phyloP scores from a whole-genome alignment of 2,113 vertebrate genomes.

The Labeo rohita region DNA sequence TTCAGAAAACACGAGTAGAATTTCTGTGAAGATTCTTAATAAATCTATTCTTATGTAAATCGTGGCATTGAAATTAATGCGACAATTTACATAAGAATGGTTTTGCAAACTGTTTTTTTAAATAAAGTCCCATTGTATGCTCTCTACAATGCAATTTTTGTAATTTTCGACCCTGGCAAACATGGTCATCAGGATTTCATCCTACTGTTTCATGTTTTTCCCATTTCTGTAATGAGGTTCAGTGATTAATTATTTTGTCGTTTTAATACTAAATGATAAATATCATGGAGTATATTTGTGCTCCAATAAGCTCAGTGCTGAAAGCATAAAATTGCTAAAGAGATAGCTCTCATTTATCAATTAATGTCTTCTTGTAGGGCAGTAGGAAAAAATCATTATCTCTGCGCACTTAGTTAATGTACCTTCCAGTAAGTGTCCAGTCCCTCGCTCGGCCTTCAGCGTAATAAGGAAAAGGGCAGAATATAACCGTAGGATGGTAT shows the following conservation, averaged over 20 bases:
- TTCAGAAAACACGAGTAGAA: neutral
- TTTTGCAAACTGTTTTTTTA: neutral
- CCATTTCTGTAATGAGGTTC: conserved; percentile 37
- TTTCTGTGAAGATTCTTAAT: neutral
- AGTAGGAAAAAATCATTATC: conserved; percentile 60
- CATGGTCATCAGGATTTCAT: neutral
- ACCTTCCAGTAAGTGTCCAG: conserved; percentile 54
- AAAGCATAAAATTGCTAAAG: conserved; percentile 56
- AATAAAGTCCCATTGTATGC: neutral
- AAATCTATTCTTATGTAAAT: neutral
- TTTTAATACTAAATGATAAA: conserved; percentile 60
- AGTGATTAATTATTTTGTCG: conserved; percentile 60
- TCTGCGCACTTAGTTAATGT: conserved; percentile 53
- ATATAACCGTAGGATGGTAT: conserved; percentile 36
- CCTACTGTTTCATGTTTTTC: neutral
- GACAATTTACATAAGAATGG: neutral
- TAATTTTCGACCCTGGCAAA: conserved; percentile 2
- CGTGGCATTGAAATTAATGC: neutral
- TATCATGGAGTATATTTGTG: conserved; percentile 55
- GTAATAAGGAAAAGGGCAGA: conserved; percentile 50
- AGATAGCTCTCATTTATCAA: conserved; percentile 65
- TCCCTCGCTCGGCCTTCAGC: conserved; percentile 5
- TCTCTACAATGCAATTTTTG: neutral
- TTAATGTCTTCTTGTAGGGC: conserved; percentile 57
- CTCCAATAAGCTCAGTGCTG: conserved; percentile 57